Conservation (phyloP, 2,888 invertebrate genomes). For the Gasteruption jaculator region DNA sequence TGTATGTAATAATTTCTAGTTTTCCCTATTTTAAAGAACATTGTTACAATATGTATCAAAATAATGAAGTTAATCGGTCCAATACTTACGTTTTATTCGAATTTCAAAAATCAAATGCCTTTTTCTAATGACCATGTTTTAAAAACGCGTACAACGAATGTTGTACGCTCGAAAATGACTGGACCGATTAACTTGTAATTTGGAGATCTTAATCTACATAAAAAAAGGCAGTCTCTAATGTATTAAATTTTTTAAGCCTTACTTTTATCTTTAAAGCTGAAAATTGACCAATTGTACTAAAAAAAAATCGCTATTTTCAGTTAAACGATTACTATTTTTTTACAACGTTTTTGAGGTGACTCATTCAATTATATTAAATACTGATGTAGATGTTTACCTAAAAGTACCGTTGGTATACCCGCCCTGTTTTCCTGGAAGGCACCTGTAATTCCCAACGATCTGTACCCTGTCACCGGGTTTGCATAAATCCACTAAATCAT, state of each 20-base stretch:
- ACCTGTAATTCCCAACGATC: slow-evolving; percentile 90
- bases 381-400: slow-evolving; percentile 54
- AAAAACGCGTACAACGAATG: background rate
- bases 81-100: background rate
- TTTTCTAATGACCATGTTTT: background rate
- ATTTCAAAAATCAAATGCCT: slow-evolving; percentile 2
- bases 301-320: slow-evolving; percentile 6
- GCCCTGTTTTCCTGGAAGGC: slow-evolving; percentile 89
- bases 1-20: too few relatives aligned
- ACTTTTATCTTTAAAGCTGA: too few relatives aligned
- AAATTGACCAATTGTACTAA: background rate
- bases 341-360: too few relatives aligned
- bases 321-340: background rate
- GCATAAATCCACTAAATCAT: slow-evolving; percentile 91
- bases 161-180: too few relatives aligned
- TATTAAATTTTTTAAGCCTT: too few relatives aligned
- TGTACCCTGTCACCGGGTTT: slow-evolving; percentile 98
- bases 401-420: slow-evolving; percentile 90
- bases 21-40: too few relatives aligned
- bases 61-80: background rate
- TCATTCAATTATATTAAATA: background rate
- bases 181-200: too few relatives aligned
- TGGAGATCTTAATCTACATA: too few relatives aligned
- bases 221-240: too few relatives aligned
- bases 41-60: background rate